These are phyloP conservation scores for Ceyx margarethae DNA, from an alignment of 2,113 vertebrate species.

Conservation along the genomic window DNA sequence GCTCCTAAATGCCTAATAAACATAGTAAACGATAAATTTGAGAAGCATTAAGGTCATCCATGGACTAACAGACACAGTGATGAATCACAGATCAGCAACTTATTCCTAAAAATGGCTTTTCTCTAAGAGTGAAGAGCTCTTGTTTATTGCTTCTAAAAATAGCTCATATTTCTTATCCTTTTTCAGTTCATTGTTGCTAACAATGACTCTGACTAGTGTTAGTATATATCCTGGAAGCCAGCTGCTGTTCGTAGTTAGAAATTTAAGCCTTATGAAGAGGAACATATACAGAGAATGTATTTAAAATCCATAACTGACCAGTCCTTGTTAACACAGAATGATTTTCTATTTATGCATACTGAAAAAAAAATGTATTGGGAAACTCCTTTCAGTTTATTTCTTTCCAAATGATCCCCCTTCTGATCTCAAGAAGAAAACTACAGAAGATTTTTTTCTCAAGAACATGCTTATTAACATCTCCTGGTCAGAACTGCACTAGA, in stretches of 20 bases:
- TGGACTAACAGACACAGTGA: background rate
- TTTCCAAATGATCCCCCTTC: background rate
- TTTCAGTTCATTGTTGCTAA: background rate
- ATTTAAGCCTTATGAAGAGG: background rate
- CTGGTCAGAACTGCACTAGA: background rate
- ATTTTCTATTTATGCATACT: background rate
- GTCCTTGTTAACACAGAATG: background rate
- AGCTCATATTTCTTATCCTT: background rate
- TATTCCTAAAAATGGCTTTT: conserved; percentile 16
- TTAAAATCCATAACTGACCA: background rate
- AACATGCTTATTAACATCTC: background rate
- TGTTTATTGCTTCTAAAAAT: conserved; percentile 26
- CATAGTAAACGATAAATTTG: background rate
- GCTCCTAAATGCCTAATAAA: background rate
- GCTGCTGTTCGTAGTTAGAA: background rate
- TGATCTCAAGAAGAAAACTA: background rate
- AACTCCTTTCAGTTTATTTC: background rate
- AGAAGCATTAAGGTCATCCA: background rate
- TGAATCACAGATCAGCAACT: background rate
- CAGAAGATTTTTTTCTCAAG: background rate
- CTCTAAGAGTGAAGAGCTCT: background rate
- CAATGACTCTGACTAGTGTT: background rate
- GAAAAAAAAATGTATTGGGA: background rate
- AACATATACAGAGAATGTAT: background rate
- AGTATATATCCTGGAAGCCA: background rate